Conservation (phyloP, 1,140 invertebrate genomes). For the Hycleus cichorii region DNA sequence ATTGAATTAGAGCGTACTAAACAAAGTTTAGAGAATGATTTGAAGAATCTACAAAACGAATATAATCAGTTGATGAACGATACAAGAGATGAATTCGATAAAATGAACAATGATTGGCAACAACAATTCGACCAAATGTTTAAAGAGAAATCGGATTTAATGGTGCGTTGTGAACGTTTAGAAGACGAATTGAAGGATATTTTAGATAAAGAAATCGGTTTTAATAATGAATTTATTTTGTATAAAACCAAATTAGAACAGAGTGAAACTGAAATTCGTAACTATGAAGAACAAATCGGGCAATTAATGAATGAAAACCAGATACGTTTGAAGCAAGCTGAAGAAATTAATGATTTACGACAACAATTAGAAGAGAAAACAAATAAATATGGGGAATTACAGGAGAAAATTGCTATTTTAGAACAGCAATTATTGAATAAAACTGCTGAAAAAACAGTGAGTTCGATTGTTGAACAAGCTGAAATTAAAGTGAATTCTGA, state of each 20-base stretch:
- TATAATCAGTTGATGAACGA: slow-evolving; percentile 42
- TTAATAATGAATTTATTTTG: slow-evolving; percentile 44
- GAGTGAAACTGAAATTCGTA: slow-evolving; percentile 26
- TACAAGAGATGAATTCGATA: slow-evolving; percentile 47
- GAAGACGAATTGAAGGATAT: slow-evolving; percentile 45
- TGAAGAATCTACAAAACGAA: slow-evolving; percentile 46
- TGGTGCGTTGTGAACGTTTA: slow-evolving; percentile 43
- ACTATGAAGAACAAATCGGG: slow-evolving; percentile 33
- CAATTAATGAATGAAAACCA: background rate
- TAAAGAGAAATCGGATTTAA: slow-evolving; percentile 44
- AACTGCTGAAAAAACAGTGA: no score
- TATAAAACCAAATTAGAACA: slow-evolving; percentile 47
- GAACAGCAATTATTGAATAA: background rate
- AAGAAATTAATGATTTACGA: slow-evolving; percentile 28
- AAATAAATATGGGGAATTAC: background rate
- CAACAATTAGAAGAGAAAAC: slow-evolving; percentile 21
- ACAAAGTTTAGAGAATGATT: slow-evolving; percentile 42
- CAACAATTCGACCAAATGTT: slow-evolving; percentile 51
- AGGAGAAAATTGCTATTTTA: background rate
- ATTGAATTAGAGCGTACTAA: slow-evolving; percentile 29
- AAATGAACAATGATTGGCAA: slow-evolving; percentile 52
- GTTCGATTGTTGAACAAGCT: background rate
- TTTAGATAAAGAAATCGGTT: slow-evolving; percentile 44
- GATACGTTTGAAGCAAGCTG: background rate
- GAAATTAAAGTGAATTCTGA: background rate